Evolutionary conservation across 2,888 invertebrate genomes (phyloP).

Genomic region (Aricia artaxerxes): DNA sequence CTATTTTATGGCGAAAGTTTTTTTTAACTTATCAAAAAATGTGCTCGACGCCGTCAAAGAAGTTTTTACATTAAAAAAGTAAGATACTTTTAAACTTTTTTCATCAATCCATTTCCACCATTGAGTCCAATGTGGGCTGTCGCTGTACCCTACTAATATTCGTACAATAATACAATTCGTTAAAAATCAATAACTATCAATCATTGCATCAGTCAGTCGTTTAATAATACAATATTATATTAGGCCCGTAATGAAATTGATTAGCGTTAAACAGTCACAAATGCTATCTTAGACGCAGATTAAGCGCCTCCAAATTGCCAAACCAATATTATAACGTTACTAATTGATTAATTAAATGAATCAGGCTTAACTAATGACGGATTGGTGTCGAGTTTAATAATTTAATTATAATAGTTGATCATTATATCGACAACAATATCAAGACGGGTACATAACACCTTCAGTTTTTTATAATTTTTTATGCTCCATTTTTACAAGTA

Average conservation of each 20-base stretch:
- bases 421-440: background rate
- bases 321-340: background rate
- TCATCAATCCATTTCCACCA: no score
- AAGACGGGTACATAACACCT: no score
- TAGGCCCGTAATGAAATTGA: background rate
- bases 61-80: no score
- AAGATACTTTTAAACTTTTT: no score
- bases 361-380: background rate
- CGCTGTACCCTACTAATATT: background rate
- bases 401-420: background rate
- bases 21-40: no score
- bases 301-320: conserved; percentile 6
- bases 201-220: background rate
- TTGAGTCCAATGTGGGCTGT: background rate
- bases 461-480: no score
- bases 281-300: background rate
- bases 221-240: background rate
- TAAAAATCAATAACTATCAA: no score
- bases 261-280: background rate
- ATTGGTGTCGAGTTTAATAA: background rate
- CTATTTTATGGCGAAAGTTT: no score
- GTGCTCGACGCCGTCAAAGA: no score
- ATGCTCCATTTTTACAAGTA: no score
- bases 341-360: background rate
- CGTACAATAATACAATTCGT: no score